These are phyloP conservation scores for Spea hammondii DNA, from an alignment of 2,797 vertebrate species.

Conservation along the genomic window DNA sequence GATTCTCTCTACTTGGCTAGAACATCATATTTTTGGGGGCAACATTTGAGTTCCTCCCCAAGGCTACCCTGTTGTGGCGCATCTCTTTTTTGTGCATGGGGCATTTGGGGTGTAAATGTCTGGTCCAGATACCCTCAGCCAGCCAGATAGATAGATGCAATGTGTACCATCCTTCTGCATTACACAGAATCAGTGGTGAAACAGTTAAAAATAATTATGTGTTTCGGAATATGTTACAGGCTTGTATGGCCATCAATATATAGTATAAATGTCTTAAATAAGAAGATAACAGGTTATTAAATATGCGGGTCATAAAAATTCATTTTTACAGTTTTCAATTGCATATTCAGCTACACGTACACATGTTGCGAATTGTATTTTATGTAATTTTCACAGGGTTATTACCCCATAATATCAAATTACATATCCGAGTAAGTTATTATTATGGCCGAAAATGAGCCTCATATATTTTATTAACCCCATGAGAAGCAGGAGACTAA, in stretches of 20 bases:
- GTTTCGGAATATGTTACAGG: constrained; percentile 16
- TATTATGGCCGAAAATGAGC: too few relatives aligned
- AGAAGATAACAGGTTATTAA: constrained; percentile 37
- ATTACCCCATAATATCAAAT: constrained; percentile 34
- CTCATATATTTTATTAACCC: not conserved
- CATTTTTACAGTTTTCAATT: constrained; percentile 13
- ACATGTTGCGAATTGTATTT: constrained; percentile 38
- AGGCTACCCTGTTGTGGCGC: too few relatives aligned
- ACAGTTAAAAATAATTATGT: not conserved
- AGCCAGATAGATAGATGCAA: too few relatives aligned
- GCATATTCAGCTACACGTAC: constrained; percentile 22
- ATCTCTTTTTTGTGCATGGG: too few relatives aligned
- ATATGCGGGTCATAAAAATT: constrained; percentile 28
- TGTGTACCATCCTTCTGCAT: too few relatives aligned
- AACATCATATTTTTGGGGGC: too few relatives aligned
- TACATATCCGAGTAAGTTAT: constrained; percentile 4
- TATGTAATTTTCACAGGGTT: constrained; percentile 32
- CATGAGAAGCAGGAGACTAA: constrained; percentile 5
- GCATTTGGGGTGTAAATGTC: too few relatives aligned
- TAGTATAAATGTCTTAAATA: constrained; percentile 33
- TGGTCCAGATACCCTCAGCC: too few relatives aligned
- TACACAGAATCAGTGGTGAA: not conserved
- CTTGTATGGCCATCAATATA: constrained; percentile 1
- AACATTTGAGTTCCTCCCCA: too few relatives aligned
- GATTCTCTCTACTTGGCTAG: too few relatives aligned